Evolutionary conservation across 2,113 vertebrate genomes (phyloP).

Genomic region (Engraulis encrasicolus): DNA sequence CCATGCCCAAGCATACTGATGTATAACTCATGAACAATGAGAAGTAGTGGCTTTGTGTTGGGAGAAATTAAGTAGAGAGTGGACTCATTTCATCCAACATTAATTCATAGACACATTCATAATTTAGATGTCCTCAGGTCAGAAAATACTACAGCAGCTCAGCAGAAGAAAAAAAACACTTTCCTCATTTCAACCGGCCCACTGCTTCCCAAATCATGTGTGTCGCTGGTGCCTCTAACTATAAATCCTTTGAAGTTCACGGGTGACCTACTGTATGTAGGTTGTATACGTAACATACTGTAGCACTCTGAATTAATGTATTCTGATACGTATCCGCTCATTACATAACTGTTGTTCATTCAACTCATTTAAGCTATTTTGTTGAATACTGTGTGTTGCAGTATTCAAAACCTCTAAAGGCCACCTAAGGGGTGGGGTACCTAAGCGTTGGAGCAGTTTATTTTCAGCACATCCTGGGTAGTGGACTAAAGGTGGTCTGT

Average conservation of each 20-base stretch:
- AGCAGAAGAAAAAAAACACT: neutral
- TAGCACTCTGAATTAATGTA: neutral
- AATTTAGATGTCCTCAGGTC: neutral
- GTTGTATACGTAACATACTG: neutral
- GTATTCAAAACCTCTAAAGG: neutral
- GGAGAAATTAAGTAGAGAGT: neutral
- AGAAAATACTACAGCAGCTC: neutral
- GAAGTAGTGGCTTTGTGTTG: neutral
- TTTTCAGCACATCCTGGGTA: neutral
- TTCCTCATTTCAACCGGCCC: neutral
- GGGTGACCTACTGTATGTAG: neutral
- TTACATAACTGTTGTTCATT: neutral
- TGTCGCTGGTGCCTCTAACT: neutral
- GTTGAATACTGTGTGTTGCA: neutral
- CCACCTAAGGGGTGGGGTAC: neutral
- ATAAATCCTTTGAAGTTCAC: neutral
- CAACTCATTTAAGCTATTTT: neutral
- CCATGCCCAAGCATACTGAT: neutral
- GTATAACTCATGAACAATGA: neutral
- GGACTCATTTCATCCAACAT: neutral
- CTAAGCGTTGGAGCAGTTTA: neutral
- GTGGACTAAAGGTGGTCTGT: neutral
- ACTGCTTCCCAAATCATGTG: neutral
- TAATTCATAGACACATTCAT: neutral
- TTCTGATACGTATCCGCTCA: no score